A percentile compares a stretch with the other conserved stretches of the same genome.
phyloP scores from a whole-genome alignment of 1,140 invertebrate species.

The Neotoxoptera formosana region DNA sequence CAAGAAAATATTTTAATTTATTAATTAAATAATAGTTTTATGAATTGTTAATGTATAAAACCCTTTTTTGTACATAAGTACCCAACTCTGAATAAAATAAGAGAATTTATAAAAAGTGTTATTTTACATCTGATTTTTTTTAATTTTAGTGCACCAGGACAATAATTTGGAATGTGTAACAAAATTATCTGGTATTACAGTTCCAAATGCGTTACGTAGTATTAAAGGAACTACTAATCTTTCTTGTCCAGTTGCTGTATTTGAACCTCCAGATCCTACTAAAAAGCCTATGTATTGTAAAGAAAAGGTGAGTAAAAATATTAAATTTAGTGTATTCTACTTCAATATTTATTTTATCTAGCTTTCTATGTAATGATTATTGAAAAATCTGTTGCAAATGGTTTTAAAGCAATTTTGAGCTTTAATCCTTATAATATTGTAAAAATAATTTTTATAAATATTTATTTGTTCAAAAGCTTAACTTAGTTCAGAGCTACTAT shows the following conservation, averaged over 20 bases:
- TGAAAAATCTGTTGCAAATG: not conserved
- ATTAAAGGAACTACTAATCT: slow-evolving; percentile 59
- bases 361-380: not conserved
- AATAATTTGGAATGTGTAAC: slow-evolving; percentile 16
- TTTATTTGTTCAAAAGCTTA: no score
- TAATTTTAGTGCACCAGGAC: slow-evolving; percentile 59
- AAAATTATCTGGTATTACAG: slow-evolving; percentile 24
- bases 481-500: not conserved
- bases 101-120: no score
- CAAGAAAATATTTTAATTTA: no score
- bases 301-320: slow-evolving; percentile 61
- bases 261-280: slow-evolving; percentile 64
- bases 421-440: not conserved
- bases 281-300: slow-evolving; percentile 66
- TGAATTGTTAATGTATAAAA: no score
- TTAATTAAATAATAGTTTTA: no score
- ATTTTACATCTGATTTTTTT: not conserved
- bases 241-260: slow-evolving; percentile 61
- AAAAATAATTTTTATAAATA: not conserved
- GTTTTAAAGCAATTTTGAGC: not conserved
- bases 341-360: not conserved
- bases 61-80: no score
- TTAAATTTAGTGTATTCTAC: not conserved
- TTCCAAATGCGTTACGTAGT: slow-evolving; percentile 60
- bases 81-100: no score